Base-by-base conservation (phyloP, 2,888 invertebrate species). In the Chironomus riparius region DNA sequence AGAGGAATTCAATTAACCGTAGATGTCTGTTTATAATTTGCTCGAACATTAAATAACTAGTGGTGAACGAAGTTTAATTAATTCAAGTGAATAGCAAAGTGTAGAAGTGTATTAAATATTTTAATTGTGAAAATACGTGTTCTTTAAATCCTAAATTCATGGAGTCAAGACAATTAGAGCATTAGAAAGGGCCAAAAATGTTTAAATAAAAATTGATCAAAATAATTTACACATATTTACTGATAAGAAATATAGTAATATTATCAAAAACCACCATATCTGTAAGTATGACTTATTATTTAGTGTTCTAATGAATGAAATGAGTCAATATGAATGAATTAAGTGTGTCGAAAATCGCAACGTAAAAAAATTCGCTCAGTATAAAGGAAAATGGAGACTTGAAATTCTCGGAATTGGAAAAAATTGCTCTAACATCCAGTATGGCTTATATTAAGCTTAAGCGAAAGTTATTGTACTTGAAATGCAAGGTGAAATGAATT, bases 401-500 rank as follows among this genome's bases (percentile, higher is more conserved):
- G 5, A 13, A 65, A 21, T 65, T 65, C 65, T 65, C 21, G 65
- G 65, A 65, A 65, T 65, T 65, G 65, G 65, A 65, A 65, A 65
- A 65, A 24, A 21, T 65, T 22, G 21, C 18, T 24, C 5, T 50
- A 50, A 50, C 50, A 50, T 15, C 3, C 5, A 28, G 28, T 5
- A 4, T 56, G 15, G 18, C 56, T 56, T 4, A 21, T 24, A 65
- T 13, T 21, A 65, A 65, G 21, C 6, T 18, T 18, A 15, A 15
- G 6, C n/a, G 13, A 13, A 15, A n/a, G 13, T 50, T 15, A 50
- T 50, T 56, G 15, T 7, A 15, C 56, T 56, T 56, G 56, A 56
- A 38, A 38, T 18, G 56, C 18, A 56, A 56, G n/a, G 56, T 56
- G 56, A 56, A 56, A 56, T 56, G 18, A 7, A 18, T 56, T 56